These are phyloP conservation scores for Cebidichthys violaceus DNA, from an alignment of 2,113 vertebrate species.

Conservation along the genomic window DNA sequence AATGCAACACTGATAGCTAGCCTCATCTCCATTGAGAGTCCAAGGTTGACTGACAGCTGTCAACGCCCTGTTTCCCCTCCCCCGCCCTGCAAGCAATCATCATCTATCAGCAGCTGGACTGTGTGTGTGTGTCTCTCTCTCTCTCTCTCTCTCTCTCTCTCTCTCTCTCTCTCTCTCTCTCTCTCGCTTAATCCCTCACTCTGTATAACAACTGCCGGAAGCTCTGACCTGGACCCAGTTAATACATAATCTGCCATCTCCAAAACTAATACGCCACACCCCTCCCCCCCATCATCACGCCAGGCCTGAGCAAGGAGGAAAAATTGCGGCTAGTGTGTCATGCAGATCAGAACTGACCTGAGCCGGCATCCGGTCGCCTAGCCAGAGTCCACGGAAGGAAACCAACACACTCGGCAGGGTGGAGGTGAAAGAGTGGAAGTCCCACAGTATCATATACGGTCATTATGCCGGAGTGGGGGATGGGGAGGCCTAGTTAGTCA, in stretches of 20 bases:
- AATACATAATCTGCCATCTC: slow-evolving; percentile 76
- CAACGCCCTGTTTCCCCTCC: slow-evolving; percentile 38
- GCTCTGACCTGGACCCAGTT: slow-evolving; percentile 60
- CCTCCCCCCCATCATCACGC: slow-evolving; percentile 41
- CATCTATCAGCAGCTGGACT: slow-evolving; percentile 34
- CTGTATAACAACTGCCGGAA: slow-evolving; percentile 61
- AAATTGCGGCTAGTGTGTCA: slow-evolving; percentile 63
- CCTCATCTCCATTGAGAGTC: slow-evolving; percentile 35
- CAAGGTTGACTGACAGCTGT: slow-evolving; percentile 68
- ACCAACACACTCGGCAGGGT: slow-evolving; percentile 44
- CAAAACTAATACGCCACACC: slow-evolving; percentile 56
- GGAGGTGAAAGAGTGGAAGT: slow-evolving; percentile 56
- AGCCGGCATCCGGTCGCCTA: slow-evolving; percentile 45
- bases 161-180: neutral
- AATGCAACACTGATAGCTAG: slow-evolving; percentile 31
- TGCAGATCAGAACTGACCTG: slow-evolving; percentile 63
- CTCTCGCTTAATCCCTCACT: slow-evolving; percentile 66
- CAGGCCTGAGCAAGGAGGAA: slow-evolving; percentile 22
- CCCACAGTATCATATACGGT: slow-evolving; percentile 46
- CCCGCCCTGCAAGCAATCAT: slow-evolving; percentile 47
- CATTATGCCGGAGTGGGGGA: slow-evolving; percentile 54
- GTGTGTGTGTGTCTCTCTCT: neutral
- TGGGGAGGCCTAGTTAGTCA: slow-evolving; percentile 49
- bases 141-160: slow-evolving; percentile 4
- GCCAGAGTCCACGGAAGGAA: slow-evolving; percentile 52